These are phyloP conservation scores for Takifugu rubripes DNA, from an alignment of 2,797 vertebrate species.

Conservation along the genomic window DNA sequence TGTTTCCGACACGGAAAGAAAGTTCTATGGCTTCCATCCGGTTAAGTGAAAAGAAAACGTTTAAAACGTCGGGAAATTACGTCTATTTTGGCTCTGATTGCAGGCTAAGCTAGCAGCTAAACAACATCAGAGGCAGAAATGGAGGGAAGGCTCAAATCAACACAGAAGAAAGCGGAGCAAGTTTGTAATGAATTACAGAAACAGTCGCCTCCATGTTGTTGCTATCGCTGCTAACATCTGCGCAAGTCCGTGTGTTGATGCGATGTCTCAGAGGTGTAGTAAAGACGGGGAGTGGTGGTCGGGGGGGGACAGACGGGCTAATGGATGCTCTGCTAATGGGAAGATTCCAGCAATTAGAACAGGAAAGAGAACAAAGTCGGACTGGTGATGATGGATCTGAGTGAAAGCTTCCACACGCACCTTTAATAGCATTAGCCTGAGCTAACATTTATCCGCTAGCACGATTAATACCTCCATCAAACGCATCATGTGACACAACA, in stretches of 20 bases:
- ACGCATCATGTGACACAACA: too few relatives aligned
- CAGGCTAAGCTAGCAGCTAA: too few relatives aligned
- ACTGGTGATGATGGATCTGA: slow-evolving; percentile 53
- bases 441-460: too few relatives aligned
- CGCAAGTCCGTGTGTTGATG: background rate
- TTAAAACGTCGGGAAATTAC: too few relatives aligned
- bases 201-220: slow-evolving; percentile 2
- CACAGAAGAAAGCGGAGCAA: background rate
- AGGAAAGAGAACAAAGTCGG: slow-evolving; percentile 66
- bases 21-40: too few relatives aligned
- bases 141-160: background rate
- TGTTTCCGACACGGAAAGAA: too few relatives aligned
- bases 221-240: slow-evolving; percentile 1
- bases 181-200: background rate
- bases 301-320: slow-evolving; percentile 57
- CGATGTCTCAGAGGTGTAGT: slow-evolving; percentile 74
- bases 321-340: slow-evolving; percentile 77
- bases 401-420: slow-evolving; percentile 50
- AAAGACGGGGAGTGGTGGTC: slow-evolving; percentile 67
- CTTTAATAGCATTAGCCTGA: background rate
- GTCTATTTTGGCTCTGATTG: too few relatives aligned
- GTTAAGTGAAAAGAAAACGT: too few relatives aligned
- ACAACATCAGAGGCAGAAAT: background rate
- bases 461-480: too few relatives aligned
- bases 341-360: slow-evolving; percentile 66